Percentiles rank a stretch among this genome's conserved stretches.
phyloP scores from a whole-genome alignment of 2,113 vertebrate species.

The Lepidothrix coronata region DNA sequence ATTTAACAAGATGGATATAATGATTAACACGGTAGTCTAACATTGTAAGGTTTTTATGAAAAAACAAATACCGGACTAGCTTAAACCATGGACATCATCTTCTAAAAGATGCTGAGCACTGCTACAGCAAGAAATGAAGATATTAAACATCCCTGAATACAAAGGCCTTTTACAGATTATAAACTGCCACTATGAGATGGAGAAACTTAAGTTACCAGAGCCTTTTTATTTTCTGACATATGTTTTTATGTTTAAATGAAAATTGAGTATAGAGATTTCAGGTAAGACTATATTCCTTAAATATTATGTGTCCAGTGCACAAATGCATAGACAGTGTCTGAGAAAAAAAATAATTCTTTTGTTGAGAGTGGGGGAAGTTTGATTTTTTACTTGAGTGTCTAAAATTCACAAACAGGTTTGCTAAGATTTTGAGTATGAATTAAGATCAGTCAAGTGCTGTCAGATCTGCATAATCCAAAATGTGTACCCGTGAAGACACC shows the following conservation, averaged over 20 bases:
- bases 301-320: neutral
- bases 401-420: neutral
- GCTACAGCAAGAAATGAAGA: neutral
- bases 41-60: neutral
- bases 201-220: neutral
- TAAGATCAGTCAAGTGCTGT: neutral
- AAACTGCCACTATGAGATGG: neutral
- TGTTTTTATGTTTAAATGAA: neutral
- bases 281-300: neutral
- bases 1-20: conserved; percentile 50
- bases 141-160: neutral
- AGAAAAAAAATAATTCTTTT: neutral
- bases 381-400: neutral
- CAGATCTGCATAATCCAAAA: neutral
- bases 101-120: neutral
- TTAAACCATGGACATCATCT: neutral
- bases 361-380: neutral
- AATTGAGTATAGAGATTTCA: neutral
- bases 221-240: neutral
- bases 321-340: neutral
- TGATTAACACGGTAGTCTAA: conserved; percentile 24
- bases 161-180: neutral
- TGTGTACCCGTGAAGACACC: neutral
- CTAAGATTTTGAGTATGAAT: neutral
- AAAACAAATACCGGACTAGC: neutral